A percentile compares a stretch with the other conserved stretches of the same genome.
Evolutionary conservation across 2,113 vertebrate species (phyloP).

Genomic region (Neodontobutis hainanensis): DNA sequence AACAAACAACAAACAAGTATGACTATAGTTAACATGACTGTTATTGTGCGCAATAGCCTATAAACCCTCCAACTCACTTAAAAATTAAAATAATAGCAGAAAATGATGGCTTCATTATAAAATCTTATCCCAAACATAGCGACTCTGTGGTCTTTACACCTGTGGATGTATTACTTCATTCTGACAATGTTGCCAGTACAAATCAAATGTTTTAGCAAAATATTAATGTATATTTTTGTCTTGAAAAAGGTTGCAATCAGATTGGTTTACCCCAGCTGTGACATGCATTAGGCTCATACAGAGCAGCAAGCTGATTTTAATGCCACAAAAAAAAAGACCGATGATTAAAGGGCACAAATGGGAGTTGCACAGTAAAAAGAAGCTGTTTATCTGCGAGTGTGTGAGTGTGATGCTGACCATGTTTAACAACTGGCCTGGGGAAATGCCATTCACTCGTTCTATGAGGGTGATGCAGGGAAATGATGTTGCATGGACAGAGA

Average conservation of each 20-base stretch:
- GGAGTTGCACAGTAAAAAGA: conserved; percentile 40
- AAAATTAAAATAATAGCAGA: no score
- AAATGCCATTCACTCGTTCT: conserved; percentile 62
- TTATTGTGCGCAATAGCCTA: no score
- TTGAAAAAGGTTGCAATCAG: conserved; percentile 38
- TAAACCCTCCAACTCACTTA: no score
- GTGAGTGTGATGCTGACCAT: conserved; percentile 49
- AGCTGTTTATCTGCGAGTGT: conserved; percentile 29
- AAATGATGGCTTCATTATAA: neutral
- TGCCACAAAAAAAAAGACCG: conserved; percentile 45
- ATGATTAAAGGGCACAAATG: conserved; percentile 59
- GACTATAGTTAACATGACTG: no score
- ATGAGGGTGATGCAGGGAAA: conserved; percentile 50
- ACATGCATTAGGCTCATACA: conserved; percentile 20
- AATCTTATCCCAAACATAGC: conserved; percentile 5
- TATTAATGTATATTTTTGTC: neutral
- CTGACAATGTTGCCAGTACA: conserved; percentile 46
- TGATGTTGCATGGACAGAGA: conserved; percentile 38
- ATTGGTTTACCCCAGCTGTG: conserved; percentile 21
- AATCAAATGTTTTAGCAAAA: conserved; percentile 37
- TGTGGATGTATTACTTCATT: conserved; percentile 31
- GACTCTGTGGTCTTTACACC: conserved; percentile 7
- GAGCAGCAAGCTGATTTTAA: conserved; percentile 43
- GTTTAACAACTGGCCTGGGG: conserved; percentile 57
- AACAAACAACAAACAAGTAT: no score